A percentile compares a stretch with the other conserved stretches of the same genome.
Conservation (phyloP, 2,797 vertebrate genomes). For the Pipistrellus kuhlii region DNA sequence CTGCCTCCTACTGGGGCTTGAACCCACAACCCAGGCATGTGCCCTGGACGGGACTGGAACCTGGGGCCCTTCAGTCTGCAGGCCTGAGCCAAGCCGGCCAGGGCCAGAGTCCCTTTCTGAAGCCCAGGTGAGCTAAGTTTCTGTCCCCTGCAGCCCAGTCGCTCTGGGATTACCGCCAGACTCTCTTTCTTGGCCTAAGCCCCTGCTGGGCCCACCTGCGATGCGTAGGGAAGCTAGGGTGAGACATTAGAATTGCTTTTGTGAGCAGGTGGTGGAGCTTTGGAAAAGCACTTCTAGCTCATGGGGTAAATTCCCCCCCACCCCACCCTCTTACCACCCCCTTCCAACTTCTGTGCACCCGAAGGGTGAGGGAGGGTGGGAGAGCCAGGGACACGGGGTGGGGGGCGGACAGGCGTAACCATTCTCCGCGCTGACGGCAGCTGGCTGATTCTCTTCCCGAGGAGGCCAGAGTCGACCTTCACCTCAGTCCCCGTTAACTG, state of each 20-base stretch:
- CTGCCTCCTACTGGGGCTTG: too few relatives aligned
- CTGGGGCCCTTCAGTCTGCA: too few relatives aligned
- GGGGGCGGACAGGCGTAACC: not conserved
- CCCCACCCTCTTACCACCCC: too few relatives aligned
- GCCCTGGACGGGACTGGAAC: too few relatives aligned
- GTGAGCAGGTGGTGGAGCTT: not conserved
- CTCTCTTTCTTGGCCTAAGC: not conserved
- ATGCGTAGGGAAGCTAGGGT: not conserved
- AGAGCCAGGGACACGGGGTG: not conserved
- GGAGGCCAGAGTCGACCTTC: conserved; percentile 73
- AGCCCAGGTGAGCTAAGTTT: not conserved
- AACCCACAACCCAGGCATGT: too few relatives aligned
- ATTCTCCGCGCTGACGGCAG: conserved; percentile 53
- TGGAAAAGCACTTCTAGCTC: not conserved
- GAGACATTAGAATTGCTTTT: not conserved
- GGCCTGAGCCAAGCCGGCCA: too few relatives aligned
- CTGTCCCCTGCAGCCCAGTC: not conserved
- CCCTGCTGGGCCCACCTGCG: not conserved
- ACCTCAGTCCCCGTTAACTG: conserved; percentile 82
- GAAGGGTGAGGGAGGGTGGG: too few relatives aligned
- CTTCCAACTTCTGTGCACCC: rapidly evolving
- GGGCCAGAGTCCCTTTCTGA: too few relatives aligned
- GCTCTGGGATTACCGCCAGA: too few relatives aligned
- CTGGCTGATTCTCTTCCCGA: conserved; percentile 82
- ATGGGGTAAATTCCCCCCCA: too few relatives aligned